Evolutionary conservation across 2,113 vertebrate species (phyloP).

Genomic region (Ammodytes dubius): DNA sequence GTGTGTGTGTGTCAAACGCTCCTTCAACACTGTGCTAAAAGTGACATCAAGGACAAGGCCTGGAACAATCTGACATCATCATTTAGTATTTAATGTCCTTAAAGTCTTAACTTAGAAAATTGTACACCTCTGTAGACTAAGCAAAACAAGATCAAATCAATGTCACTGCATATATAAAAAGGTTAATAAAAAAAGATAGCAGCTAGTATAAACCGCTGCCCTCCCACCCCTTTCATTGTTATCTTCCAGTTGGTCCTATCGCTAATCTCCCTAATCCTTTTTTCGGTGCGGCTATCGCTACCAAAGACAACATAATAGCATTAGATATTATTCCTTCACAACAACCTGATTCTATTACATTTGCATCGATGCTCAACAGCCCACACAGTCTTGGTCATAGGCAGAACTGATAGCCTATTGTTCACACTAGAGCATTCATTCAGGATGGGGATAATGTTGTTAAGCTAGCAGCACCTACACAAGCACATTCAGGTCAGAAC

Average conservation of each 20-base stretch:
- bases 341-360: slow-evolving; percentile 70
- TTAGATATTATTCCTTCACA: slow-evolving; percentile 75
- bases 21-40: slow-evolving; percentile 35
- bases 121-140: slow-evolving; percentile 3
- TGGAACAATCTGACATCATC: slow-evolving; percentile 3
- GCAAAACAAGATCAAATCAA: slow-evolving; percentile 40
- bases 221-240: slow-evolving; percentile 45
- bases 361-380: slow-evolving; percentile 67
- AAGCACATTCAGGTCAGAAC: slow-evolving; percentile 75
- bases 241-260: slow-evolving; percentile 66
- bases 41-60: slow-evolving; percentile 34
- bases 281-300: slow-evolving; percentile 57
- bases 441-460: slow-evolving; percentile 63
- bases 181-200: slow-evolving; percentile 33
- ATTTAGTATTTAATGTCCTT: neutral
- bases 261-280: slow-evolving; percentile 78
- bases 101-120: neutral
- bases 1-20: slow-evolving; percentile 23
- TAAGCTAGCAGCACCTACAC: slow-evolving; percentile 55
- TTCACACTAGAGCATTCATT: slow-evolving; percentile 59
- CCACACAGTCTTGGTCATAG: slow-evolving; percentile 32
- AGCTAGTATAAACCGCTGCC: slow-evolving; percentile 41
- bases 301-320: slow-evolving; percentile 72
- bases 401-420: slow-evolving; percentile 50
- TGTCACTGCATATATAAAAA: slow-evolving; percentile 46